Evolutionary conservation across 2,797 vertebrate genomes (phyloP), one percentile per base, ranked within the genome.

Genomic region (Mallotus villosus): DNA sequence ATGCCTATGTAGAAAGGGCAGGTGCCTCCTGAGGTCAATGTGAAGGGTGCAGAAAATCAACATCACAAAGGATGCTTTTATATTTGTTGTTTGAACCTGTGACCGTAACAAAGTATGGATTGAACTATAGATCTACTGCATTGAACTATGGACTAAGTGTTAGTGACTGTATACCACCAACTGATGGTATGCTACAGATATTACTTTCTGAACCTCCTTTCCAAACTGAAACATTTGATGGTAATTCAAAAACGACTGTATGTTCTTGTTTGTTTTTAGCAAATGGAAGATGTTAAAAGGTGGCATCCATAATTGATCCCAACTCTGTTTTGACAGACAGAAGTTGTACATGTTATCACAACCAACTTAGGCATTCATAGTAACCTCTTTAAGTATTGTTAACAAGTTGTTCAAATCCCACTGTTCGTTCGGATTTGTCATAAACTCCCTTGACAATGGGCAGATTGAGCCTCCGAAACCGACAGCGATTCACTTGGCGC

Each of bases 21-120:
- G 29, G 82, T 82, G 73, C 79, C 74, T 83, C 81, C 81, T 7
- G 74, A 75, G 87, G 88, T 91, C 83, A 83, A 74, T 78, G 80
- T 67, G 78, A 81, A 71, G 80, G 77, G 84, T 79, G 74, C 37
- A 68, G 73, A 82, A 88, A 85, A 73, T 59, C 67, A 0, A 51
- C 75, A 71, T 79, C 82, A 88, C 87, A 89, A 85, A 88, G 78
- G 81, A 82, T 72, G 78, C 83, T 82, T 91, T 87, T 84, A 81
- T 81, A 73, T 70, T 73, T 17, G 64, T 63, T 51, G 74, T 79
- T 80, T 85, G 75, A 51, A 69, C 46, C 71, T 53, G 67, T 73
- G 46, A 78, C 66, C 25, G 29, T 25, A 81, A 88, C 85, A 90
- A 87, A 82, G 83, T 78, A 76, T 53, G 72, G 77, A 81, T 83